phyloP scores from a whole-genome alignment of 2,797 vertebrate genomes.

The Acrocephalus scirpaceus region DNA sequence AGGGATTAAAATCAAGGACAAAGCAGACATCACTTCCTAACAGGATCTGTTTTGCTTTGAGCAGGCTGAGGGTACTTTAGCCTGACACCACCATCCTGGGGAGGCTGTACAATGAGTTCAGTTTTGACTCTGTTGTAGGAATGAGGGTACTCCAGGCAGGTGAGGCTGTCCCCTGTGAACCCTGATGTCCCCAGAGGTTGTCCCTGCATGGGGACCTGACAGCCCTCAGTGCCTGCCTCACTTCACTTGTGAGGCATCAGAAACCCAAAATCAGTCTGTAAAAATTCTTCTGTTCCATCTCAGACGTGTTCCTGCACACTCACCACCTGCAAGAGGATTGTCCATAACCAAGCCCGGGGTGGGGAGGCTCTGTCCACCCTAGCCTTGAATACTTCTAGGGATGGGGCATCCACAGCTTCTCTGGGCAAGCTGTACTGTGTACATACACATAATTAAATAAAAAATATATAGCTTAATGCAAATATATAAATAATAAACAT shows the following conservation, averaged over 20 bases:
- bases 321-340: neutral
- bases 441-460: neutral
- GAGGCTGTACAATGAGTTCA: rapidly evolving
- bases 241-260: neutral
- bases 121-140: neutral
- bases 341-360: neutral
- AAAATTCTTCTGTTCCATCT: neutral
- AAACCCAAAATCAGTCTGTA: neutral
- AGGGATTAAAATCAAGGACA: slow-evolving; percentile 16
- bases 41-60: neutral
- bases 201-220: neutral
- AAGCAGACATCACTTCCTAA: neutral
- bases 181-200: neutral
- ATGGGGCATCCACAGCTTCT: neutral
- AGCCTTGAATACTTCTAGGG: neutral
- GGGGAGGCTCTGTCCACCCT: neutral
- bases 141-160: neutral
- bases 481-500: neutral
- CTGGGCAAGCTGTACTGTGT: neutral
- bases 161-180: neutral
- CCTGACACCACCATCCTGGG: rapidly evolving
- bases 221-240: rapidly evolving
- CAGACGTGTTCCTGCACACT: neutral
- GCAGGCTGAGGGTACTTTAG: neutral
- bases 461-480: neutral